Conservation (phyloP, 1,140 invertebrate species). For the Armadillidium nasatum region DNA sequence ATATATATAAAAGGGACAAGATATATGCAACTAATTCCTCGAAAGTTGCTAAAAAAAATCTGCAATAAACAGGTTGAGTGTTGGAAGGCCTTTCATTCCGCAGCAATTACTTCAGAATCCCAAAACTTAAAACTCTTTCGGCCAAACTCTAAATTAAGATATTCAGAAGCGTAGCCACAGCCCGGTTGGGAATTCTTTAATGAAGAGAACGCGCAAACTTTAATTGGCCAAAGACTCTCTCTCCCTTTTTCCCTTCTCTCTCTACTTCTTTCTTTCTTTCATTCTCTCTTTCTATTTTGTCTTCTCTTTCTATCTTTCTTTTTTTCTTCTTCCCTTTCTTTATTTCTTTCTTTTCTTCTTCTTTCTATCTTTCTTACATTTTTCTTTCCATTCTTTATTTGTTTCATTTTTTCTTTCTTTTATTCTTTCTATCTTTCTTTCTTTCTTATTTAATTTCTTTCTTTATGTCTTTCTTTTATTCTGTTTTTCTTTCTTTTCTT, state of each 20-base stretch:
- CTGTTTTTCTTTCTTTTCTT: too few relatives aligned
- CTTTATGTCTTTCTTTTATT: too few relatives aligned
- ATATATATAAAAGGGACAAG: too few relatives aligned
- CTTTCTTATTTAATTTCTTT: too few relatives aligned
- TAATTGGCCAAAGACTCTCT: slow-evolving; percentile 40
- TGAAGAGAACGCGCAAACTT: slow-evolving; percentile 39
- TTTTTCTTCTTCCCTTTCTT: background rate
- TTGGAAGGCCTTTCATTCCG: background rate
- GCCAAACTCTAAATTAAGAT: background rate
- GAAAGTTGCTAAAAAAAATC: too few relatives aligned
- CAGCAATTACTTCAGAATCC: background rate
- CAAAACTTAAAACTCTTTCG: slow-evolving; percentile 3
- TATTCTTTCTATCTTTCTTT: too few relatives aligned
- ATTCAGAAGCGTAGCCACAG: slow-evolving; percentile 24
- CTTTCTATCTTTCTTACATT: background rate
- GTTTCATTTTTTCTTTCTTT: too few relatives aligned
- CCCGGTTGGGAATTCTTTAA: slow-evolving; percentile 37
- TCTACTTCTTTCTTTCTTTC: background rate
- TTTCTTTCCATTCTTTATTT: too few relatives aligned
- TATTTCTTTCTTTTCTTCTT: background rate
- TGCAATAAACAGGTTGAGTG: background rate
- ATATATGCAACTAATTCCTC: too few relatives aligned
- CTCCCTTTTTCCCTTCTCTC: slow-evolving; percentile 13
- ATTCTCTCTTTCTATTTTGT: background rate
- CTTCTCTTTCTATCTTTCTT: too few relatives aligned